Percentiles rank a stretch among this genome's conserved stretches.
Evolutionary conservation across 2,113 vertebrate genomes (phyloP).

Genomic region (Crypturellus undulatus): DNA sequence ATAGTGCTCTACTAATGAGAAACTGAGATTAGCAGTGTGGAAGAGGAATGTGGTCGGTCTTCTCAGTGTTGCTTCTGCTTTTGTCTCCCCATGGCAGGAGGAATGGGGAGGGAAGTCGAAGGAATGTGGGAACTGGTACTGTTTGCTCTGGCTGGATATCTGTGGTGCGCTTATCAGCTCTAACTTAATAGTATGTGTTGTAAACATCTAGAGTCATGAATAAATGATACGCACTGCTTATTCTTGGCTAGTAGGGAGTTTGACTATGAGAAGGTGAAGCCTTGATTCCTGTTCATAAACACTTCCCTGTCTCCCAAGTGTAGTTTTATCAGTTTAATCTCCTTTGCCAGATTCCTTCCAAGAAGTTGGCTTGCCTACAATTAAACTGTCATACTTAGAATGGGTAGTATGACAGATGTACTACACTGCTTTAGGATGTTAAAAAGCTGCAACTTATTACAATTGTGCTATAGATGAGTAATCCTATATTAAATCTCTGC

Average conservation of each 20-base stretch:
- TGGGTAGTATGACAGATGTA: not conserved
- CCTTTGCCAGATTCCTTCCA: not conserved
- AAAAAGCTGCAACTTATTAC: not conserved
- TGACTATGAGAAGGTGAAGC: not conserved
- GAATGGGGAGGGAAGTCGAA: not conserved
- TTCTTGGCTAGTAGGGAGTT: not conserved
- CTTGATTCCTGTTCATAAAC: not conserved
- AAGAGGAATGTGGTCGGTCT: not conserved
- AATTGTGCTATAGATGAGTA: not conserved
- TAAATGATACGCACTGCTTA: not conserved
- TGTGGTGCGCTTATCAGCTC: not conserved
- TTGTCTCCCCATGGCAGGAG: not conserved
- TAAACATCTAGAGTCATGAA: not conserved
- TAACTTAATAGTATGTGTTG: not conserved
- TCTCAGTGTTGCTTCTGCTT: not conserved
- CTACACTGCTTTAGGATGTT: not conserved
- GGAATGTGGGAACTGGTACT: not conserved
- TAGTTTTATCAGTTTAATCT: not conserved
- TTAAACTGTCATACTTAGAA: not conserved
- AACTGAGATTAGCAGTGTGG: not conserved
- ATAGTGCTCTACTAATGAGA: not conserved
- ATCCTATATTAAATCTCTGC: not conserved
- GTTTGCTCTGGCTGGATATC: conserved; percentile 6
- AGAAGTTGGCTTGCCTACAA: not conserved
- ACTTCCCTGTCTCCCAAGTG: not conserved